Conservation (phyloP, 2,888 invertebrate genomes). For the Netelia melanura region DNA sequence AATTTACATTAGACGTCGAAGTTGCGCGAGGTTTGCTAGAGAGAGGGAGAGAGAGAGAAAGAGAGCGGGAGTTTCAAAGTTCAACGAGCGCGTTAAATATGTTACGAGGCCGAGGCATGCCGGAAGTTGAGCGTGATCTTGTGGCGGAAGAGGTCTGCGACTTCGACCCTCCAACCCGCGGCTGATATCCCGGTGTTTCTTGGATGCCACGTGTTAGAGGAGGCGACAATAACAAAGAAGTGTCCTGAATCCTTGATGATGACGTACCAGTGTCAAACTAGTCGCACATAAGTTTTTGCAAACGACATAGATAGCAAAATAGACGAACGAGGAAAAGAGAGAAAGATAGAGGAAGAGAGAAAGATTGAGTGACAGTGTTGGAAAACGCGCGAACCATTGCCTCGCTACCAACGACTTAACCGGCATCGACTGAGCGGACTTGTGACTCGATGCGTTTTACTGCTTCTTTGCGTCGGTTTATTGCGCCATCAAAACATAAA, state of each 20-base stretch:
- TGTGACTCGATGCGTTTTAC: constrained; percentile 85
- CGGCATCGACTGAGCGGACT: constrained; percentile 84
- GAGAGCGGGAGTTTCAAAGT: constrained; percentile 42
- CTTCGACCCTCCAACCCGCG: not conserved
- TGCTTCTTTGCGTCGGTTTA: constrained; percentile 84
- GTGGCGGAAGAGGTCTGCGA: constrained; percentile 7
- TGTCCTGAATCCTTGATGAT: constrained; percentile 24
- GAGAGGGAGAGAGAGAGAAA: no score
- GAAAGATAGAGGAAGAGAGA: constrained; percentile 50
- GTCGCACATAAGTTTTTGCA: constrained; percentile 39
- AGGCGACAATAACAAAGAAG: constrained; percentile 25
- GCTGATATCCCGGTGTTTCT: constrained; percentile 24
- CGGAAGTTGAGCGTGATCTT: constrained; percentile 33
- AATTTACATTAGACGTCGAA: constrained; percentile 7
- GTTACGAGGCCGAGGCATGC: constrained; percentile 37
- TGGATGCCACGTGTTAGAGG: constrained; percentile 41
- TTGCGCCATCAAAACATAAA: constrained; percentile 85
- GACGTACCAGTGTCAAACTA: constrained; percentile 49
- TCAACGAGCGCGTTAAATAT: constrained; percentile 37
- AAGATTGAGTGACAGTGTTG: constrained; percentile 75
- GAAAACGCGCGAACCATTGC: constrained; percentile 62
- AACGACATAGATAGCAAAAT: constrained; percentile 33
- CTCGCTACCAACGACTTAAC: constrained; percentile 81
- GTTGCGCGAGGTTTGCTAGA: not conserved
- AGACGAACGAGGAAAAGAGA: constrained; percentile 47